These are phyloP conservation scores for Acanthosoma haemorrhoidale DNA, from an alignment of 2,888 invertebrate species.

Conservation along the genomic window DNA sequence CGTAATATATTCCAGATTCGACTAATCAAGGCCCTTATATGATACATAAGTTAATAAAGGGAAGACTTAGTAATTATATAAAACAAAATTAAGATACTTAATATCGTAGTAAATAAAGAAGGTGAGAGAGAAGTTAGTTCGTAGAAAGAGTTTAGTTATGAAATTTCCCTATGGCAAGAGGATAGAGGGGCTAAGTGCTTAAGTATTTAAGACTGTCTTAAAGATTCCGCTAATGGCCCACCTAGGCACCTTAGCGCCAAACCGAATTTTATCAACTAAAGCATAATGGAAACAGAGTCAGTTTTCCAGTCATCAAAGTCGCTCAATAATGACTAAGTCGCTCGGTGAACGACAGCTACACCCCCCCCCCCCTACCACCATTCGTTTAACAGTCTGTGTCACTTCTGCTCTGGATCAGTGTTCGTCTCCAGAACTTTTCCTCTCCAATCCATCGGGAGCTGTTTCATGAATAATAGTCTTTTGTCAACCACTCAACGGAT, in stretches of 20 bases:
- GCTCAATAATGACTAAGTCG: background rate
- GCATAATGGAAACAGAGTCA: constrained; percentile 8
- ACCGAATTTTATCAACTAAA: constrained; percentile 7
- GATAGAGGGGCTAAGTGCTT: background rate
- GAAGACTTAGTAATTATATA: no score
- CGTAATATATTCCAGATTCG: background rate
- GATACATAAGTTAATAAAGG: no score
- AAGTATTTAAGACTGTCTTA: constrained; percentile 1
- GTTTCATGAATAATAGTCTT: no score
- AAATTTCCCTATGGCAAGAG: constrained; percentile 5
- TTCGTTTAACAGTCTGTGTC: no score
- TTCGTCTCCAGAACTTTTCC: no score
- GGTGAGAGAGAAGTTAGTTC: no score
- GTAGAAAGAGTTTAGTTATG: background rate
- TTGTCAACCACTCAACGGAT: no score
- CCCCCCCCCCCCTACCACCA: background rate
- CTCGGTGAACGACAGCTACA: background rate
- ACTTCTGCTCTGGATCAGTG: no score
- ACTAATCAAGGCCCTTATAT: no score
- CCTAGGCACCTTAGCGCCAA: background rate
- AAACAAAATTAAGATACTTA: no score
- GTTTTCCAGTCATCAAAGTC: constrained; percentile 9
- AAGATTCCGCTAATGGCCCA: background rate
- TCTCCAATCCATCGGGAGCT: no score
- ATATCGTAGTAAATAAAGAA: no score